Percentiles rank a stretch among this genome's conserved stretches.
Evolutionary conservation across 2,797 vertebrate species (phyloP).

Genomic region (Urophycis tenuis): DNA sequence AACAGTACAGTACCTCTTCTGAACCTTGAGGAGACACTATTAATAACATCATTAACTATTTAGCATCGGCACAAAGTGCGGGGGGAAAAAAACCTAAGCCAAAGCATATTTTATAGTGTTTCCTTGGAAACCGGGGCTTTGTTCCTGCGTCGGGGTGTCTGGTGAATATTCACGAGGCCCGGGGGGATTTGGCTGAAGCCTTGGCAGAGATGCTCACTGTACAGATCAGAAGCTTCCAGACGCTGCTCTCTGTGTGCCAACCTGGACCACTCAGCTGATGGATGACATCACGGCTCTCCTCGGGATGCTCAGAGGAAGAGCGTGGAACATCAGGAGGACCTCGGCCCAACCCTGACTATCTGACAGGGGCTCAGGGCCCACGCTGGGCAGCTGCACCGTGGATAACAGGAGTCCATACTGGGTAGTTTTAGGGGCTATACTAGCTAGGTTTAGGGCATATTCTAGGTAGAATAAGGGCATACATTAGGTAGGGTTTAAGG

Average conservation of each 20-base stretch:
- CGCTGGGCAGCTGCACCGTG: too few relatives aligned
- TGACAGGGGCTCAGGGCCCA: too few relatives aligned
- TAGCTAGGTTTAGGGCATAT: too few relatives aligned
- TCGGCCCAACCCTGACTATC: too few relatives aligned
- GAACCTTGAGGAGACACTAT: background rate
- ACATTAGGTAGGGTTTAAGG: background rate
- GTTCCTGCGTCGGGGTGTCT: conserved; percentile 15
- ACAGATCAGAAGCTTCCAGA: background rate
- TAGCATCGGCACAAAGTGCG: background rate
- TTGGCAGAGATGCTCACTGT: conserved; percentile 6
- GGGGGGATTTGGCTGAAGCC: conserved; percentile 16
- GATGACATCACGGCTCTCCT: background rate
- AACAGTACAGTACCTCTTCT: background rate
- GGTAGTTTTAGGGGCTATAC: too few relatives aligned
- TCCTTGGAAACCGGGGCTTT: conserved; percentile 42
- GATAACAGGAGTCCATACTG: too few relatives aligned
- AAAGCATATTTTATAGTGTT: conserved; percentile 28
- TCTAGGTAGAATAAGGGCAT: background rate
- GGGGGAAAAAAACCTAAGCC: background rate
- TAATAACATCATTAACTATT: background rate
- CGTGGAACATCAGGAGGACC: too few relatives aligned
- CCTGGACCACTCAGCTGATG: background rate
- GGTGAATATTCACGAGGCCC: conserved; percentile 28
- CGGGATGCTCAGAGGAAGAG: too few relatives aligned
- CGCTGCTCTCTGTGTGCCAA: background rate